These are phyloP conservation scores for Ceyx margarethae DNA, from an alignment of 2,113 vertebrate genomes.

Conservation along the genomic window DNA sequence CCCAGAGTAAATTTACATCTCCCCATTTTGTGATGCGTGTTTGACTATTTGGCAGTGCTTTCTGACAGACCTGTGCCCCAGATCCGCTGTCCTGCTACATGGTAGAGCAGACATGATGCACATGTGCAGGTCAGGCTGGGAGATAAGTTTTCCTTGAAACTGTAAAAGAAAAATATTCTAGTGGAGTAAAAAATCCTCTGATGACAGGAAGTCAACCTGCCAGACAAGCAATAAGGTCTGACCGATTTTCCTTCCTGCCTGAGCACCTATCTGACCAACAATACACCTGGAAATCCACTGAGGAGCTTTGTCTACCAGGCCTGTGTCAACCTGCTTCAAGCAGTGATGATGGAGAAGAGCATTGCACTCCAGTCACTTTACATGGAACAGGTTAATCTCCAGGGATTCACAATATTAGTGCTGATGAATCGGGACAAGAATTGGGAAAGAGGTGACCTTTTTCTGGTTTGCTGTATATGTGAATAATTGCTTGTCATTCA, in stretches of 20 bases:
- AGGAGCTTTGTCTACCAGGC: background rate
- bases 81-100: background rate
- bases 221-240: background rate
- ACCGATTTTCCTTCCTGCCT: background rate
- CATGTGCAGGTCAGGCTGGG: background rate
- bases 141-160: background rate
- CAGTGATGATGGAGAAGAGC: background rate
- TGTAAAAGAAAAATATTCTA: background rate
- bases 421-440: rapidly evolving
- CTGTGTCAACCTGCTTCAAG: background rate
- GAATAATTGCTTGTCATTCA: background rate
- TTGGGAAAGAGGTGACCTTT: background rate
- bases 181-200: background rate
- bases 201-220: background rate
- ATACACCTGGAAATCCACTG: background rate
- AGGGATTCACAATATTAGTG: background rate
- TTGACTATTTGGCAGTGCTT: background rate
- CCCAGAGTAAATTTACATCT: background rate
- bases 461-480: rapidly evolving
- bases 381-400: background rate
- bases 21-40: background rate
- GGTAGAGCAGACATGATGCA: background rate
- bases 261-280: background rate
- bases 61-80: background rate
- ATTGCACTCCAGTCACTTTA: background rate